Conservation (phyloP, 1,140 invertebrate species). For the Mya arenaria region DNA sequence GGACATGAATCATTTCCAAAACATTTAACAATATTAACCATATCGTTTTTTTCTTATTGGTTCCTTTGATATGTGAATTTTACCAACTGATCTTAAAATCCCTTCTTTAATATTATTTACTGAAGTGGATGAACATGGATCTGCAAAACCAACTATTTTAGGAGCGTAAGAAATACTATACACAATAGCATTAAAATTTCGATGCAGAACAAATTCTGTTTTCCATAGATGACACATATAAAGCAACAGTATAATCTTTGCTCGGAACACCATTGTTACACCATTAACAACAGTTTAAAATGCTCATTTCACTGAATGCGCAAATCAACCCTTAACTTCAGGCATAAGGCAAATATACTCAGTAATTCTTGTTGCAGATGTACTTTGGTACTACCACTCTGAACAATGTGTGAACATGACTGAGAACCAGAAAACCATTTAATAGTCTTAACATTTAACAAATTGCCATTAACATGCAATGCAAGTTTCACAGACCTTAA, state of each 20-base stretch:
- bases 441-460: background rate
- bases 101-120: background rate
- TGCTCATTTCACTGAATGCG: slow-evolving; percentile 16
- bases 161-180: background rate
- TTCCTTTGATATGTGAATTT: background rate
- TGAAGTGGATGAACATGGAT: background rate
- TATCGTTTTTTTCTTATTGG: no score
- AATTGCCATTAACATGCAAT: background rate
- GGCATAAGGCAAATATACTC: slow-evolving; percentile 19
- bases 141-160: background rate
- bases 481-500: background rate
- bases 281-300: background rate
- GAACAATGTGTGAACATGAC: background rate
- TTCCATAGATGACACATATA: slow-evolving; percentile 5
- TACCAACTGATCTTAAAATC: background rate
- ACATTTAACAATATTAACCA: no score
- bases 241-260: background rate
- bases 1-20: no score
- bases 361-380: slow-evolving; percentile 20
- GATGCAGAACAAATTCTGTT: background rate
- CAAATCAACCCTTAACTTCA: background rate
- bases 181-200: slow-evolving; percentile 1
- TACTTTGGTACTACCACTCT: slow-evolving; percentile 5
- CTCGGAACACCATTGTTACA: background rate
- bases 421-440: slow-evolving; percentile 18